Percentiles rank a stretch among this genome's conserved stretches.
Evolutionary conservation across 2,797 vertebrate genomes (phyloP).

Genomic region (Rousettus madagascariensis): DNA sequence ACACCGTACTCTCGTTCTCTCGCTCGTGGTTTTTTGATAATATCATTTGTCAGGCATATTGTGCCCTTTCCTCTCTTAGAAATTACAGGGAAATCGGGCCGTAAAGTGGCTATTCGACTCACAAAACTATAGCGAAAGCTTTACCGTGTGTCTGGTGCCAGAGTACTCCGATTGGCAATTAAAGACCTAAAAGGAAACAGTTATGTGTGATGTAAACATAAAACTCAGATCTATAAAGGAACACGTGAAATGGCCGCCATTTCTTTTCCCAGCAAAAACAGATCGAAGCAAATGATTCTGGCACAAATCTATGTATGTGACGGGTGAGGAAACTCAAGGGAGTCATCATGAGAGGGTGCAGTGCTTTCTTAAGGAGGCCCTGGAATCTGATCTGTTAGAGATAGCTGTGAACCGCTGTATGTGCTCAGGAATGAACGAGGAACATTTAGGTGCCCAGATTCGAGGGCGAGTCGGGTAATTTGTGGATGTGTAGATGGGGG

Average conservation of each 20-base stretch:
- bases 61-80: not conserved
- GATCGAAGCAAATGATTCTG: not conserved
- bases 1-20: not conserved
- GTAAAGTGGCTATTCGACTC: not conserved
- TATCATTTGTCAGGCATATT: not conserved
- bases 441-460: not conserved
- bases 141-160: not conserved
- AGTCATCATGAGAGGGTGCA: not conserved
- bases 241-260: not conserved
- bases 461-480: no score
- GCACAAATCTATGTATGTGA: not conserved
- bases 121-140: not conserved
- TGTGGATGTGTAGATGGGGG: not conserved
- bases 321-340: not conserved
- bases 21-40: not conserved
- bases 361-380: not conserved
- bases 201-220: not conserved
- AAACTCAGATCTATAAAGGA: not conserved
- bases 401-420: not conserved
- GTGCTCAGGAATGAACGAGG: not conserved
- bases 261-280: not conserved
- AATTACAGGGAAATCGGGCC: not conserved
- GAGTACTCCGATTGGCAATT: not conserved
- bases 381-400: not conserved
- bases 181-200: not conserved